phyloP scores from a whole-genome alignment of 2,113 vertebrate species.

The Rhizomys pruinosus region DNA sequence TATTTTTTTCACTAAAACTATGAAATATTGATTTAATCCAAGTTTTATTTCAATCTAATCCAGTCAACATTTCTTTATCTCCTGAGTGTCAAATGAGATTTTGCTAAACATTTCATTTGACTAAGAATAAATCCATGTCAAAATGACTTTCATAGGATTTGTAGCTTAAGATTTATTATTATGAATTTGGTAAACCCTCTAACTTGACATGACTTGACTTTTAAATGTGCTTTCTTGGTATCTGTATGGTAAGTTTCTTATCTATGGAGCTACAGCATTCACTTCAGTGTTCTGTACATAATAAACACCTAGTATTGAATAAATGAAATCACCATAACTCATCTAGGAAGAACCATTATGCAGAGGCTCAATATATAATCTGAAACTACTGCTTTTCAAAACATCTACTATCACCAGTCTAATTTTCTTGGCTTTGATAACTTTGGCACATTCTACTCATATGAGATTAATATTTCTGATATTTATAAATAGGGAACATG shows the following conservation, averaged over 20 bases:
- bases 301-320: background rate
- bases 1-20: background rate
- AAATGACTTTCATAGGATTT: background rate
- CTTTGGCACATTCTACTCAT: background rate
- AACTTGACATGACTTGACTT: background rate
- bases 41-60: background rate
- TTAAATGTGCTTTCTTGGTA: background rate
- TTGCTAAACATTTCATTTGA: background rate
- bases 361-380: background rate
- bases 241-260: background rate
- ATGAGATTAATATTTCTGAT: conserved; percentile 8
- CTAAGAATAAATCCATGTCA: background rate
- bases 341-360: conserved; percentile 3
- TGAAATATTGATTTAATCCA: background rate
- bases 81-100: background rate
- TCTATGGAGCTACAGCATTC: background rate
- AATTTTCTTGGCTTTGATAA: conserved; percentile 32
- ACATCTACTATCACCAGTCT: background rate
- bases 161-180: background rate
- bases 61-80: background rate
- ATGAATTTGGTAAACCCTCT: background rate
- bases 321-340: conserved; percentile 45
- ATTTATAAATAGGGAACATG: conserved; percentile 14
- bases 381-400: background rate
- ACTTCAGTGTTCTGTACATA: background rate